Conservation (phyloP, 1,140 invertebrate genomes). For the Macrobrachium nipponense region DNA sequence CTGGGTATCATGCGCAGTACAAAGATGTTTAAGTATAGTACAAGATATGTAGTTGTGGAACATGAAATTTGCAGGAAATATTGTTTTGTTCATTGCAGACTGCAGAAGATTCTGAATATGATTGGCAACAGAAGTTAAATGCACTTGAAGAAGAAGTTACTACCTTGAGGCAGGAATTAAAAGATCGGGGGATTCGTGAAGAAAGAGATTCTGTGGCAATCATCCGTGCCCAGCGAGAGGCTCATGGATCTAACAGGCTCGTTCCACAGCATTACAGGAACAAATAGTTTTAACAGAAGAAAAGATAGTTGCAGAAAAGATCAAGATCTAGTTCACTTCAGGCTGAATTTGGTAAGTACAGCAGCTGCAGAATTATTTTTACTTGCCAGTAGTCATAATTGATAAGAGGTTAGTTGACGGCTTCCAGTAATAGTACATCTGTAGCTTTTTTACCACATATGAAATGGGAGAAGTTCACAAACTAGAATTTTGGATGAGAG, state of each 20-base stretch:
- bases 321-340: slow-evolving; percentile 31
- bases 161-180: slow-evolving; percentile 25
- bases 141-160: slow-evolving; percentile 41
- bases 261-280: slow-evolving; percentile 31
- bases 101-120: slow-evolving; percentile 47
- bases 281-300: slow-evolving; percentile 44
- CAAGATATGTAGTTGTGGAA: no score
- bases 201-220: slow-evolving; percentile 44
- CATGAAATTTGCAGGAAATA: no score
- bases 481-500: no score
- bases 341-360: slow-evolving; percentile 34
- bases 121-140: slow-evolving; percentile 33
- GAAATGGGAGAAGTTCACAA: no score
- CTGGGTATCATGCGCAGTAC: no score
- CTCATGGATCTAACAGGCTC: slow-evolving; percentile 30
- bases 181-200: slow-evolving; percentile 38
- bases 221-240: slow-evolving; percentile 42
- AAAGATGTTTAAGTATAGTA: no score
- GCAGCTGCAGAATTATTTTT: neutral
- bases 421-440: no score
- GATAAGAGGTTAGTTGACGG: no score
- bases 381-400: neutral
- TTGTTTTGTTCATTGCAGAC: neutral
- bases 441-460: no score
- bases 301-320: slow-evolving; percentile 34